A percentile compares a stretch with the other conserved stretches of the same genome.
Conservation (phyloP, 2,888 invertebrate genomes). For the Phlogophora meticulosa region DNA sequence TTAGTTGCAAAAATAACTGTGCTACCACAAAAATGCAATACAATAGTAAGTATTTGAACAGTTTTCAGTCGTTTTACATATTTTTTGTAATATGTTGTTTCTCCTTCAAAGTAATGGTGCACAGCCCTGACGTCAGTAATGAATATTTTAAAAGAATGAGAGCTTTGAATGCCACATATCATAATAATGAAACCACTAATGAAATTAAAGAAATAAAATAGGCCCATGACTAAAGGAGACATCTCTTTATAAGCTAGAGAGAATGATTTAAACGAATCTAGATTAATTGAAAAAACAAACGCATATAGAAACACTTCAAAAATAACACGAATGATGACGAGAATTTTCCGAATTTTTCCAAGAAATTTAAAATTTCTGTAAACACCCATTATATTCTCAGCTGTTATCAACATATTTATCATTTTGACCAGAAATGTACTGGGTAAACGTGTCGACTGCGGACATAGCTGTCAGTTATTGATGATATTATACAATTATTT, state of each 20-base stretch:
- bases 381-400: constrained; percentile 31
- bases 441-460: neutral
- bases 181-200: constrained; percentile 9
- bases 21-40: neutral
- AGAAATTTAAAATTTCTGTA: constrained; percentile 12
- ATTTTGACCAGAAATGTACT: constrained; percentile 1
- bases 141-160: constrained; percentile 9
- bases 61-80: constrained; percentile 12
- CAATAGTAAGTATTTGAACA: neutral
- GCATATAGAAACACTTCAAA: constrained; percentile 11
- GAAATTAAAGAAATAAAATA: constrained; percentile 14
- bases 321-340: constrained; percentile 12
- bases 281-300: neutral
- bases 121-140: neutral
- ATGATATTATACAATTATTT: constrained; percentile 20
- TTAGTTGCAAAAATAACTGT: constrained; percentile 8
- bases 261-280: neutral
- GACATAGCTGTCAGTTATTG: constrained; percentile 16
- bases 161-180: constrained; percentile 1
- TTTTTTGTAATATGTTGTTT: neutral
- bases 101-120: neutral
- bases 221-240: neutral
- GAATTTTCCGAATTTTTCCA: neutral
- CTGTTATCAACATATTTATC: constrained; percentile 19
- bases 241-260: neutral